Evolutionary conservation across 1,140 invertebrate genomes (phyloP).

Genomic region (Saccostrea glomerata): DNA sequence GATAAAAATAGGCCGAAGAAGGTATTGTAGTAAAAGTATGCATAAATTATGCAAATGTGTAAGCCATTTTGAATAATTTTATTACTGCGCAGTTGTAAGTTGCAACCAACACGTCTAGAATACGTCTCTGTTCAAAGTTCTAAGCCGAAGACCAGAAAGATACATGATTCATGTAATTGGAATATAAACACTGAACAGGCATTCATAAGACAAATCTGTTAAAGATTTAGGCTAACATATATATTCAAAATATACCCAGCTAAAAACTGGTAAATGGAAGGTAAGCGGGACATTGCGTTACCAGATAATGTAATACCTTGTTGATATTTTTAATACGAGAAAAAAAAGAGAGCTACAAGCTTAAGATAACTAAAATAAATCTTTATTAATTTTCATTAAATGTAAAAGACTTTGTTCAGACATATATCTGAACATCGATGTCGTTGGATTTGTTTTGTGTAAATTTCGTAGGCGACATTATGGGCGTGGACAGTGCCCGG

Average conservation of each 20-base stretch:
- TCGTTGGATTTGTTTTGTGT: not conserved
- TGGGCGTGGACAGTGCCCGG: not conserved
- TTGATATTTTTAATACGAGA: not conserved
- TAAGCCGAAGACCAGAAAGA: not conserved
- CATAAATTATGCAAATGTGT: slow-evolving; percentile 55
- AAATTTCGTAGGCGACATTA: not conserved
- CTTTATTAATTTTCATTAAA: no score
- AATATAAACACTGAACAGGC: slow-evolving; percentile 28
- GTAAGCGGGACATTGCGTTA: slow-evolving; percentile 17
- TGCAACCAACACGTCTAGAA: not conserved
- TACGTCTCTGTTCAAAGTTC: not conserved
- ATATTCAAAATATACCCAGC: slow-evolving; percentile 26
- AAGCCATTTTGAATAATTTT: slow-evolving; percentile 46
- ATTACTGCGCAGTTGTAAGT: not conserved
- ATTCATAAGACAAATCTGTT: slow-evolving; percentile 5
- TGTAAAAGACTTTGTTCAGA: no score
- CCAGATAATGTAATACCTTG: not conserved
- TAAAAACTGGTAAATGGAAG: not conserved
- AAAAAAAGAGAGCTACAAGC: no score
- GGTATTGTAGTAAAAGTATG: slow-evolving; percentile 52
- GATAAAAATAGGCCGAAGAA: slow-evolving; percentile 43
- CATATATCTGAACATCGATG: not conserved
- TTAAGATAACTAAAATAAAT: no score
- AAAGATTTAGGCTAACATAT: not conserved
- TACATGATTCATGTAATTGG: not conserved